Percentiles rank a stretch among this genome's conserved stretches.
These are phyloP conservation scores for Drosophila flavopinicola DNA, from an alignment of 2,888 invertebrate species.

Conservation along the genomic window DNA sequence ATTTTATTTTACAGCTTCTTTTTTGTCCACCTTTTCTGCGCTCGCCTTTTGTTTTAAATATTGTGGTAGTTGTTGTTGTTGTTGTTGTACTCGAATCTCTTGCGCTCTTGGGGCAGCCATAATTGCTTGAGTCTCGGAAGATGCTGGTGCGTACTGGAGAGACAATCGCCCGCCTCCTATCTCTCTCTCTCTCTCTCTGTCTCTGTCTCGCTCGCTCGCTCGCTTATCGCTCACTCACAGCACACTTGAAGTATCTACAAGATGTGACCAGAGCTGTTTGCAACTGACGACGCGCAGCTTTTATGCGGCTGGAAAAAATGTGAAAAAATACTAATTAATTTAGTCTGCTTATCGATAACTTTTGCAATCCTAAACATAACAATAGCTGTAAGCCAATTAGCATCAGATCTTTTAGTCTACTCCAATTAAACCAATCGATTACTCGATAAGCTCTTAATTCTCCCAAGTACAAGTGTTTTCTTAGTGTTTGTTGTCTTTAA, in stretches of 20 bases:
- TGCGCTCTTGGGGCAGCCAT: constrained; percentile 22
- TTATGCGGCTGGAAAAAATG: not conserved
- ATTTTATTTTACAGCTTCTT: constrained; percentile 25
- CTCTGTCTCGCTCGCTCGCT: not conserved
- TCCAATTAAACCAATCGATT: too few species aligned
- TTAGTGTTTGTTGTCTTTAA: not conserved
- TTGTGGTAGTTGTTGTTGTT: constrained; percentile 3
- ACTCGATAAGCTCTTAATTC: too few species aligned
- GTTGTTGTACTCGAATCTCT: constrained; percentile 24
- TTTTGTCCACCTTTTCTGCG: constrained; percentile 4
- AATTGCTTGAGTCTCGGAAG: constrained; percentile 29
- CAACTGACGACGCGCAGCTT: not conserved
- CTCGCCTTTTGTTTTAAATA: constrained; percentile 32
- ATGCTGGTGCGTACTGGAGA: constrained; percentile 39
- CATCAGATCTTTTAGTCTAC: too few species aligned
- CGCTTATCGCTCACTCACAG: not conserved
- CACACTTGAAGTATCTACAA: not conserved
- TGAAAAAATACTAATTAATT: not conserved
- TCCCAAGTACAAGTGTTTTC: too few species aligned
- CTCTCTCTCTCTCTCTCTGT: constrained; percentile 1
- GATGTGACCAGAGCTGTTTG: constrained; percentile 11
- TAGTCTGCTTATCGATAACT: not conserved
- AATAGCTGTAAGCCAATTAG: too few species aligned
- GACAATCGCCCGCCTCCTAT: not conserved
- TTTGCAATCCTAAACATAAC: too few species aligned